Conservation (phyloP, 2,888 invertebrate species). For the Nowickia ferox region DNA sequence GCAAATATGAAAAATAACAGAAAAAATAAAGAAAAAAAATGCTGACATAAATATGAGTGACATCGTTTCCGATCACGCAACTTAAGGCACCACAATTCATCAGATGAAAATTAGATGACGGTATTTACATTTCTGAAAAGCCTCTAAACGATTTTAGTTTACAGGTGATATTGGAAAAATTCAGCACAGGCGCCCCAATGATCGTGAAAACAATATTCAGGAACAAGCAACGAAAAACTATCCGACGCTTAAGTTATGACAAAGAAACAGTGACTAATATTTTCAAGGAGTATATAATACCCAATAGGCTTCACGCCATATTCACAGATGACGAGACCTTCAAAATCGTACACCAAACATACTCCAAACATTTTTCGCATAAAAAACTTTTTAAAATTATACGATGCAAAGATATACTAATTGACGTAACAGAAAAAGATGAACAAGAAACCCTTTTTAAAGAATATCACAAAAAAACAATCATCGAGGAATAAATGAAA, state of each 20-base stretch:
- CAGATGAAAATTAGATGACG: not conserved
- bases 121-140: constrained; percentile 4
- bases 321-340: constrained; percentile 4
- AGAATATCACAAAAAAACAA: no score
- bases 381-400: no score
- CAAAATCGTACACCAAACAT: no score
- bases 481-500: no score
- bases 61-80: not conserved
- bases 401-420: no score
- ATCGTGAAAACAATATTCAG: no score
- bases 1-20: not conserved
- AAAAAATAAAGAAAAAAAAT: not conserved
- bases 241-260: not conserved
- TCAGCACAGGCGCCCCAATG: no score
- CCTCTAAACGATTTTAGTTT: not conserved
- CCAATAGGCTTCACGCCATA: not conserved
- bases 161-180: no score
- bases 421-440: no score
- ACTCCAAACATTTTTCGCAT: no score
- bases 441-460: no score
- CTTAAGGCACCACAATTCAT: constrained; percentile 1
- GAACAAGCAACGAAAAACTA: no score
- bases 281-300: constrained; percentile 8
- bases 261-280: constrained; percentile 3
- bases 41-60: not conserved